Evolutionary conservation across 2,888 invertebrate species (phyloP).

Genomic region (Sipha maydis): DNA sequence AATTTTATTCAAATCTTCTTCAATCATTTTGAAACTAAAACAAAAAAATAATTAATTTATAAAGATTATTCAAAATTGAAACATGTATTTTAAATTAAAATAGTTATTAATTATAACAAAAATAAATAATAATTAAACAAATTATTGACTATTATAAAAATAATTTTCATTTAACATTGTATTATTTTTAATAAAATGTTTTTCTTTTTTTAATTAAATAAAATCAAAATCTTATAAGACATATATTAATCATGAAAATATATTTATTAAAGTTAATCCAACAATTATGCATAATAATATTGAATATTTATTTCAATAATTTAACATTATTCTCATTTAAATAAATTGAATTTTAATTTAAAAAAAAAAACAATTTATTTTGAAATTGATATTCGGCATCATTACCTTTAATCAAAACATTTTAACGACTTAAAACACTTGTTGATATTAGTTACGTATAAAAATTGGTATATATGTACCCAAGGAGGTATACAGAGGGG

Average conservation of each 20-base stretch:
- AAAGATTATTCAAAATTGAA: too few species aligned
- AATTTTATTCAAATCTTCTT: constrained; percentile 42
- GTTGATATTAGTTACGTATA: too few species aligned
- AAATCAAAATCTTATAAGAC: background rate
- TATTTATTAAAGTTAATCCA: too few species aligned
- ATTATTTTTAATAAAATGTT: background rate
- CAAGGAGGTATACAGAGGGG: too few species aligned
- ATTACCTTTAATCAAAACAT: too few species aligned
- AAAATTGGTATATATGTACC: too few species aligned
- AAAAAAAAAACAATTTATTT: background rate
- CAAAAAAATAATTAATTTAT: background rate
- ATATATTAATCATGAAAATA: too few species aligned
- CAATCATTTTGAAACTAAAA: constrained; percentile 47
- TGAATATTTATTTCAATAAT: too few species aligned
- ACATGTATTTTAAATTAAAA: background rate
- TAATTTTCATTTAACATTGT: background rate
- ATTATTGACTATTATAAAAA: background rate
- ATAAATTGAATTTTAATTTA: background rate
- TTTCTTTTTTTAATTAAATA: background rate
- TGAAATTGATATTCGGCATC: too few species aligned
- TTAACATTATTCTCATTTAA: background rate
- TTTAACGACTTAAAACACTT: background rate
- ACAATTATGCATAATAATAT: too few species aligned
- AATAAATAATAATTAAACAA: background rate
- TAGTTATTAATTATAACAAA: background rate